Conservation (phyloP, 2,888 invertebrate species). For the Thysanoteuthis rhombus region DNA sequence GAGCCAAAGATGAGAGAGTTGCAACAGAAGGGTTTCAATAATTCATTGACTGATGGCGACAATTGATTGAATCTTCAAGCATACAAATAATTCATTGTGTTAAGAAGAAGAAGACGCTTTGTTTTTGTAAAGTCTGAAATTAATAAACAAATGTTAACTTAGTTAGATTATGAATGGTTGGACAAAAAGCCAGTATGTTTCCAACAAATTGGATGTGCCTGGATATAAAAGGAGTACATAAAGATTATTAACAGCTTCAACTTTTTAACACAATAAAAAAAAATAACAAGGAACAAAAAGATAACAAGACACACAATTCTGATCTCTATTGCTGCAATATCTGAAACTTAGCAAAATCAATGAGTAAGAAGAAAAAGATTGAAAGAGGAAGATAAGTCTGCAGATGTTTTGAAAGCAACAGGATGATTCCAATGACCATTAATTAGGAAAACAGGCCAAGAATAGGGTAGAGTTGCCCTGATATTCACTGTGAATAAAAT, state of each 20-base stretch:
- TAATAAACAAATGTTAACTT: not conserved
- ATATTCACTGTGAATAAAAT: constrained; percentile 12
- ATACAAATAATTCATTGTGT: not conserved
- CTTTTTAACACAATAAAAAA: not conserved
- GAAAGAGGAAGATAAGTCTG: not conserved
- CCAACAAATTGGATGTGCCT: constrained; percentile 12
- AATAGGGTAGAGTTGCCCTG: not conserved
- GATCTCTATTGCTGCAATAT: constrained; percentile 12
- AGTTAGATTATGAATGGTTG: not conserved
- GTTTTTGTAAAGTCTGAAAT: not conserved
- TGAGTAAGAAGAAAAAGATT: not conserved
- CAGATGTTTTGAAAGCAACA: not conserved
- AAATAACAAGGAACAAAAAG: not conserved
- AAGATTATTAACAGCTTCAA: not conserved
- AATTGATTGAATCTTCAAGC: not conserved
- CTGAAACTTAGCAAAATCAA: not conserved
- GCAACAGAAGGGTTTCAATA: not conserved
- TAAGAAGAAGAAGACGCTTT: not conserved
- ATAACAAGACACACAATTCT: not conserved
- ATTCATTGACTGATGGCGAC: not conserved
- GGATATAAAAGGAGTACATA: not conserved
- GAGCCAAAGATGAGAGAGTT: not conserved
- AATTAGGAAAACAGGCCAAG: not conserved
- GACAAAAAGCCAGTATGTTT: not conserved
- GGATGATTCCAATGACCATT: not conserved